Evolutionary conservation across 2,888 invertebrate genomes (phyloP), one percentile per base, ranked within the genome.

Genomic region (Apamea sordens): DNA sequence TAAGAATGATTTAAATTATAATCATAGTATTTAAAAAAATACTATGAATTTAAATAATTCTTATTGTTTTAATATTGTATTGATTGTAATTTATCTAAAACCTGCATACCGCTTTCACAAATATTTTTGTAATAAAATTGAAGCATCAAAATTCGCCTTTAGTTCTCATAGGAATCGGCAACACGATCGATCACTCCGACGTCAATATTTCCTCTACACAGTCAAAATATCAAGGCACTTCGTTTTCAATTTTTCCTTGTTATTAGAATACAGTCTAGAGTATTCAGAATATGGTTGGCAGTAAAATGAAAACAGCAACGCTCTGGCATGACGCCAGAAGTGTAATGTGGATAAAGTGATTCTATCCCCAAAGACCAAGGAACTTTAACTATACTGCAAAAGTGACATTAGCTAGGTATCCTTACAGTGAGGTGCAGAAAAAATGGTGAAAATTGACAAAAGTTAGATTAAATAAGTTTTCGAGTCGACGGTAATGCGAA

Each of bases 391-490:
- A 90, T 89, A 86, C 76, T 71, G 80, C 84, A 80, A 88, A 89
- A 89, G 87, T 89, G 91, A 90, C 88, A 89, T 91, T 91, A 90
- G 89, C 90, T 75, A 79, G 84, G 75, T 75, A 67, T 59, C 79
- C 74, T 73, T 65, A 78, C 70, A 83, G 77, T 75, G 76, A 79
- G 77, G 70, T 79, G 56, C 64, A 72, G 73, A 83, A 82, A 86
- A 93, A 93, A 92, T 89, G 81, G 88, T 83, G 89, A 88, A 92
- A 91, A 94, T 92, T 90, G 90, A 90, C 91, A 91, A 93, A 94
- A 94, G 93, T 95, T 94, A 94, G 92, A 95, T 94, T 94, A 93
- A 93, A 94, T 91, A 93, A 94, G 92, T 94, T 94, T 91, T 88
- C 86, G 77, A 81, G 81, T 89, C 87, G 81, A 84, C 87, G 79